Evolutionary conservation across 2,888 invertebrate species (phyloP), one percentile per base, ranked within the genome.

Genomic region (Megaustenia siamemsis): DNA sequence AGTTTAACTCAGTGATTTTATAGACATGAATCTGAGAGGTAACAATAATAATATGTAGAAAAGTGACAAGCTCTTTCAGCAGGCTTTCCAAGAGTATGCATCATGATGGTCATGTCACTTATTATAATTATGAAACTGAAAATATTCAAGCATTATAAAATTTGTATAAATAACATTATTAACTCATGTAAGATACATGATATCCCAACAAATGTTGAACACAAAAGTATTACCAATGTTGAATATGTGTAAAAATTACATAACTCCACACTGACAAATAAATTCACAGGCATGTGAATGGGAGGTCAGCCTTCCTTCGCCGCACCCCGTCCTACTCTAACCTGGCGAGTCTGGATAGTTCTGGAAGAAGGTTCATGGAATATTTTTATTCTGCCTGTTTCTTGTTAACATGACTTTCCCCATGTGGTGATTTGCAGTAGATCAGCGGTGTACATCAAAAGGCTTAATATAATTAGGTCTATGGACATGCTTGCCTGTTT

Each of bases 321-420:
- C 89, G 93, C 75, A 92, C 91, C 82, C 88, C 89, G 66, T 91
- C 92, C 45, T 90, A 91, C 85, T 88, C 90, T 88, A 92, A 92
- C 87, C 90, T 92, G 38, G 85, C 86, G 56, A 90, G 90, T 82
- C 88, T 92, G 86, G 92, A 92, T 53, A 86, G 68, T 68, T 45
- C 83, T 43, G 83, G 83, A 75, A 83, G 38, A 83, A 75, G 79
- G 79, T 85, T 77, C 43, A 53, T 49, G 6, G 49, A 24, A 38
- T 77, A 40, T 45, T 71, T n/a, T 28, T 43, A 69, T 24, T 80
- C 40, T 66, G 15, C 38, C 18, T 83, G 18, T 63, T 63, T 32
- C 18, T 12, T 60, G 60, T 60, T 60, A 21, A 60, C n/a, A 60
- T 60, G 28, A 60, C 5, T 60, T 60, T 21, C 56, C 28, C 28